Conservation (phyloP, 35 echinoderm and acorn worm genomes). For the Lytechinus pictus region DNA sequence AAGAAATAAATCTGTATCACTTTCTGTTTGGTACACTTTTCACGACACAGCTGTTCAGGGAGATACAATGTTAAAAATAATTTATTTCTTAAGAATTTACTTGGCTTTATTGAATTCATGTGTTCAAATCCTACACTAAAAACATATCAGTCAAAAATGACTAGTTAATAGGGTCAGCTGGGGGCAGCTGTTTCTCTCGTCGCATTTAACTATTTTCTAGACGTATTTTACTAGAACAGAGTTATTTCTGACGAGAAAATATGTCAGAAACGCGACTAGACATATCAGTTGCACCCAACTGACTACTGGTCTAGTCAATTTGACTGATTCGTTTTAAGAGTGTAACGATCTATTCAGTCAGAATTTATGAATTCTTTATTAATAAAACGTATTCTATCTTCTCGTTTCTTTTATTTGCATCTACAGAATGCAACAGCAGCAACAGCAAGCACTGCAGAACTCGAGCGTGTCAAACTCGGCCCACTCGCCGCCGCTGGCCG, state of each 20-base stretch:
- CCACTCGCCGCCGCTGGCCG: slow-evolving; percentile 9
- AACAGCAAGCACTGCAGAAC: slow-evolving; percentile 48
- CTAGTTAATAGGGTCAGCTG: too few species aligned
- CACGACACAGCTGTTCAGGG: background rate
- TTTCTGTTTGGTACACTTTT: background rate
- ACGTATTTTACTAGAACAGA: too few species aligned
- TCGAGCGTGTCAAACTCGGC: slow-evolving; percentile 49
- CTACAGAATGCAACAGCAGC: slow-evolving; percentile 41
- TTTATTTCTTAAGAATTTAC: too few species aligned
- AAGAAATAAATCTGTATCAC: background rate
- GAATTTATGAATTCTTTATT: background rate
- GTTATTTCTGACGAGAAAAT: too few species aligned
- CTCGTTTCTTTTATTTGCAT: background rate
- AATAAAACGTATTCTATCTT: background rate
- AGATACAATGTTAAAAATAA: background rate
- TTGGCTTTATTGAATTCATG: background rate
- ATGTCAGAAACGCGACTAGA: too few species aligned
- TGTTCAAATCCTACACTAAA: background rate
- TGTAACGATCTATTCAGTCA: background rate
- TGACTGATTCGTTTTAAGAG: background rate
- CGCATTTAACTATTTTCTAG: too few species aligned
- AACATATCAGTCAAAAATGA: too few species aligned
- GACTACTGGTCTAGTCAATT: too few species aligned
- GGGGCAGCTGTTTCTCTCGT: too few species aligned
- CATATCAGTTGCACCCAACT: too few species aligned